phyloP scores from a whole-genome alignment of 1,140 invertebrate species.

The Notospermus geniculatus region DNA sequence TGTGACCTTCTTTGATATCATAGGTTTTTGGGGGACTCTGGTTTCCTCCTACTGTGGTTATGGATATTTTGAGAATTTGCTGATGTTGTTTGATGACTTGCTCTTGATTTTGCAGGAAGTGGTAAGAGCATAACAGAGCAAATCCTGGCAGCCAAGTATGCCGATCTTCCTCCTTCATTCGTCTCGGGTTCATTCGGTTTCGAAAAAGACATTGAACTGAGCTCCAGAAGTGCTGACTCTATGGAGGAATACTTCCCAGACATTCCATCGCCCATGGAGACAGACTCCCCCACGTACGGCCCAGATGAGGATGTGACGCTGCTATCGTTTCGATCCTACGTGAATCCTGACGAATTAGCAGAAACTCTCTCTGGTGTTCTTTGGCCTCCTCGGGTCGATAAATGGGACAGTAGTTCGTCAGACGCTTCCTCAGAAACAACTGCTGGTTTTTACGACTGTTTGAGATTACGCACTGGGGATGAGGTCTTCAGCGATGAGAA shows the following conservation, averaged over 20 bases:
- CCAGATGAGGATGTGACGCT: neutral
- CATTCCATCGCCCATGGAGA: slow-evolving; percentile 26
- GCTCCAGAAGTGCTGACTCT: slow-evolving; percentile 46
- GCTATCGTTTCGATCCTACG: neutral
- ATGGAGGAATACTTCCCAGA: slow-evolving; percentile 41
- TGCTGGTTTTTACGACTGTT: slow-evolving; percentile 6
- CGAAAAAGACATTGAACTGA: slow-evolving; percentile 34
- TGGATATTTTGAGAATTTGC: too few relatives aligned
- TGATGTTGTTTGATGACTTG: slow-evolving; percentile 5
- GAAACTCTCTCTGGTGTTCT: neutral
- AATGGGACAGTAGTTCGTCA: neutral
- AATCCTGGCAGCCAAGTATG: slow-evolving; percentile 18
- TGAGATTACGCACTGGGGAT: slow-evolving; percentile 5
- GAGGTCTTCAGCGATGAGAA: slow-evolving; percentile 1
- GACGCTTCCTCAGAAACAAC: neutral
- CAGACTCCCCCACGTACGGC: neutral
- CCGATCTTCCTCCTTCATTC: slow-evolving; percentile 21
- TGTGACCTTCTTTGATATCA: too few relatives aligned
- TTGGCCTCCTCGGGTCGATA: neutral
- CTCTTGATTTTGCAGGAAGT: slow-evolving; percentile 1
- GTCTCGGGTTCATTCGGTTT: slow-evolving; percentile 20
- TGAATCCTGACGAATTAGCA: neutral
- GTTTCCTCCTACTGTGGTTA: too few relatives aligned
- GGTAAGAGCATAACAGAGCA: slow-evolving; percentile 16
- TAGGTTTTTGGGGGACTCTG: too few relatives aligned